Conservation (phyloP, 2,888 invertebrate genomes). For the Allolobophora icterica region DNA sequence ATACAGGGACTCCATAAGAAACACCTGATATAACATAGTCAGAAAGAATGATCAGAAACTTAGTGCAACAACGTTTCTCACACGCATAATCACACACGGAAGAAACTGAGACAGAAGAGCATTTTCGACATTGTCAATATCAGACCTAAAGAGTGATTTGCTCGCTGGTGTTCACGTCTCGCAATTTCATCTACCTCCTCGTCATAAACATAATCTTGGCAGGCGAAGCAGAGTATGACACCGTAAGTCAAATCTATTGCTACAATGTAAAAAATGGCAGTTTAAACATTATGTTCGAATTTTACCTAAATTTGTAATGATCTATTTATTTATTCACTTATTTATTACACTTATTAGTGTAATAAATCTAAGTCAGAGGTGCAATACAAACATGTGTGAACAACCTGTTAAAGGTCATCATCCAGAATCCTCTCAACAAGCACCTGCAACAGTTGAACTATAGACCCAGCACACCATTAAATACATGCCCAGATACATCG, state of each 20-base stretch:
- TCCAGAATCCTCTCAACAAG: too few relatives aligned
- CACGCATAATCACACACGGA: not conserved
- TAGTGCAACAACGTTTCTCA: too few relatives aligned
- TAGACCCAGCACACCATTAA: too few relatives aligned
- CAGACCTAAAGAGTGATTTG: conserved; percentile 39
- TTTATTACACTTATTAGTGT: not conserved
- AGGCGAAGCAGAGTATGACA: conserved; percentile 85
- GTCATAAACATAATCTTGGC: conserved; percentile 91
- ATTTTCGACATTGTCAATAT: not conserved
- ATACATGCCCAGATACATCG: too few relatives aligned
- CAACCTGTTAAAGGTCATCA: too few relatives aligned
- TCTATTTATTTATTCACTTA: not conserved
- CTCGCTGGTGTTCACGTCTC: conserved; percentile 52
- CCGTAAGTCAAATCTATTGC: conserved; percentile 86
- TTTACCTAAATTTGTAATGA: not conserved
- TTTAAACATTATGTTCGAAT: not conserved
- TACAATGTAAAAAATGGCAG: conserved; percentile 48
- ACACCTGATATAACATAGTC: too few relatives aligned
- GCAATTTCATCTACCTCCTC: conserved; percentile 71
- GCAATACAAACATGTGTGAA: too few relatives aligned
- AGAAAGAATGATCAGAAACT: too few relatives aligned
- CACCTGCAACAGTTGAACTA: too few relatives aligned
- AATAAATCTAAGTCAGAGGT: too few relatives aligned
- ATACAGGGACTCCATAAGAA: too few relatives aligned
- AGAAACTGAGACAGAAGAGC: not conserved